phyloP scores from a whole-genome alignment of 2,113 vertebrate species.

The Nansenia antarctica region DNA sequence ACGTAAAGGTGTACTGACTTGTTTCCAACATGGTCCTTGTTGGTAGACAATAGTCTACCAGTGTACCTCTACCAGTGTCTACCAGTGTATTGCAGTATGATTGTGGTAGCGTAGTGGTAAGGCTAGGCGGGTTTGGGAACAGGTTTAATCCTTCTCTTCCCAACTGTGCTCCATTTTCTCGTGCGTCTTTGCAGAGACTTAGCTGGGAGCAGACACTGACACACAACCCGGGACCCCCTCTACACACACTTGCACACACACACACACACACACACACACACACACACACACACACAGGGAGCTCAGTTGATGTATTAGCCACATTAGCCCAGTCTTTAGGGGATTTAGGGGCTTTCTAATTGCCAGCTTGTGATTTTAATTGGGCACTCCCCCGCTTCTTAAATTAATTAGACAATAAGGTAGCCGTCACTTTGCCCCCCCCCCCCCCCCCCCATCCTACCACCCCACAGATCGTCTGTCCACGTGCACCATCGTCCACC shows the following conservation, averaged over 20 bases:
- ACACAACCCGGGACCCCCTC: conserved; percentile 41
- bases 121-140: conserved; percentile 22
- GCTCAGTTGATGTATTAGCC: conserved; percentile 80
- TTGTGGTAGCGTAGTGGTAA: too few relatives aligned
- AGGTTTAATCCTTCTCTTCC: background rate
- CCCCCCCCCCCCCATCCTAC: conserved; percentile 74
- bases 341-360: conserved; percentile 93
- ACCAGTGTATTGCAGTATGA: too few relatives aligned
- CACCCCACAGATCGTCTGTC: conserved; percentile 78
- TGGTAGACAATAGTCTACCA: too few relatives aligned
- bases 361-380: conserved; percentile 97
- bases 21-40: too few relatives aligned
- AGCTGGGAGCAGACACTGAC: conserved; percentile 73
- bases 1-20: too few relatives aligned
- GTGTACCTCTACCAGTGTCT: too few relatives aligned
- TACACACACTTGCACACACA: conserved; percentile 17
- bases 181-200: conserved; percentile 57
- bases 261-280: conserved; percentile 24
- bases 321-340: conserved; percentile 87
- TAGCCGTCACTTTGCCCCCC: conserved; percentile 76
- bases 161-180: conserved; percentile 20
- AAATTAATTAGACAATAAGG: conserved; percentile 88
- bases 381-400: conserved; percentile 80
- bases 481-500: conserved; percentile 71
- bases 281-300: conserved; percentile 38